A percentile compares a stretch with the other conserved stretches of the same genome.
Evolutionary conservation across 1,140 invertebrate genomes (phyloP).

Genomic region (Maconellicoccus hirsutus): DNA sequence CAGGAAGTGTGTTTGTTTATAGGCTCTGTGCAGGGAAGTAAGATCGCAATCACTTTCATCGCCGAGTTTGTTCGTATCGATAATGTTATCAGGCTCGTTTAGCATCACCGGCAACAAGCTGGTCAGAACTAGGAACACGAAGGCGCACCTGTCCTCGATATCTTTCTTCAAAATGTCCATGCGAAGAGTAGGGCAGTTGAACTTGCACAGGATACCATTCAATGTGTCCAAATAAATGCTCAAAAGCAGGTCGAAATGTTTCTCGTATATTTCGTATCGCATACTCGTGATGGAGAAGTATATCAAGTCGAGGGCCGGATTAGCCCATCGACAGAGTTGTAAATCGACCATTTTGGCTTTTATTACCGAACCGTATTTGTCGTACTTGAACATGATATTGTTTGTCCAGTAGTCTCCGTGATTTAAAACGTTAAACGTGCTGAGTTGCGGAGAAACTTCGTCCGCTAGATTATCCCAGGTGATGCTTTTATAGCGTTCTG

Average conservation of each 20-base stretch:
- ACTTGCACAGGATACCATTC: neutral
- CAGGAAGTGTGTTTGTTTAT: neutral
- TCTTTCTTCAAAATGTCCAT: neutral
- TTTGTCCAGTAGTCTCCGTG: conserved; percentile 69
- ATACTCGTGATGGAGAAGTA: neutral
- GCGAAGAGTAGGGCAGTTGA: neutral
- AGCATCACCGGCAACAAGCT: neutral
- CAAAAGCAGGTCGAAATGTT: neutral
- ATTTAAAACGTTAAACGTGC: conserved; percentile 51
- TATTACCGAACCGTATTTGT: conserved; percentile 37
- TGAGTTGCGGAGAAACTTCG: conserved; percentile 31
- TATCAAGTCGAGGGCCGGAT: neutral
- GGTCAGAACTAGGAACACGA: neutral
- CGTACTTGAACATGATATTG: conserved; percentile 54
- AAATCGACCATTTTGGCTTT: conserved; percentile 36
- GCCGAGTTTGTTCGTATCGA: neutral
- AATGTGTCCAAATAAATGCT: neutral
- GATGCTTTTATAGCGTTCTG: neutral
- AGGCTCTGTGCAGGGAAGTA: neutral
- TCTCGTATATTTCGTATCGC: conserved; percentile 1
- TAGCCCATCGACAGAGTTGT: neutral
- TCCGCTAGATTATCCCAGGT: neutral
- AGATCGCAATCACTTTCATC: neutral
- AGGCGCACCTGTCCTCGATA: neutral
- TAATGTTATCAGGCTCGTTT: neutral